Evolutionary conservation across 2,113 vertebrate species (phyloP), one percentile per base, ranked within the genome.

Genomic region (Meles meles): DNA sequence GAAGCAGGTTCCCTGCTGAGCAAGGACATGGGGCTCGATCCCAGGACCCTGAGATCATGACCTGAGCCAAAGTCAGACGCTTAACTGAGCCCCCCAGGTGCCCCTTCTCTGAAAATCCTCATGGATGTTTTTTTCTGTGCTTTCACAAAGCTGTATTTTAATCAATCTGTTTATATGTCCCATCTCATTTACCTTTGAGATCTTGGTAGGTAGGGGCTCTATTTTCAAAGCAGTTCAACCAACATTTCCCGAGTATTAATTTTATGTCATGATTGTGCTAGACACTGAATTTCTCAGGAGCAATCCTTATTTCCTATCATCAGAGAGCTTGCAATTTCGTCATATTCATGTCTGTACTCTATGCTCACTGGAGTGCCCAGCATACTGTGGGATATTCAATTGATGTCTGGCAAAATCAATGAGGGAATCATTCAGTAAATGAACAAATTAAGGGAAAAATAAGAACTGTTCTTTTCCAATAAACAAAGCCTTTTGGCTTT

Each of bases 401-500:
- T 86, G 83, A 86, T 55, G 31, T 49, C 44, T 85, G 17, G 94
- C 17, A 17, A 93, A 93, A 69, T 67, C 79, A 95, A 44, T 65
- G 49, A 88, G 85, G 49, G 47, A 96, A n/a, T 93, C 79, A 84
- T 34, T 84, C 91, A 77, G 80, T 79, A 49, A 93, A 88, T 49
- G 52, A 85, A 86, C 10, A 88, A 88, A 96, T 52, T 34, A 82
- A 97, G 15, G 47, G 20, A 82, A 25, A 96, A 94, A 86, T 34
- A 94, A 83, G 21, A 42, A 37, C 39, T 88, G 69, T 21, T 44
- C 12, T 77, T 88, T 93, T 55, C 59, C 81, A 69, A 79, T 13
- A 79, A 84, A 52, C 1, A 49, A 92, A 65, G 55, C 29, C 11
- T 37, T 39, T 14, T 74, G 42, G 69, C 39, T 61, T 61, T 88